Base-by-base conservation (phyloP, 2,113 vertebrate species). In the Vombatus ursinus region DNA sequence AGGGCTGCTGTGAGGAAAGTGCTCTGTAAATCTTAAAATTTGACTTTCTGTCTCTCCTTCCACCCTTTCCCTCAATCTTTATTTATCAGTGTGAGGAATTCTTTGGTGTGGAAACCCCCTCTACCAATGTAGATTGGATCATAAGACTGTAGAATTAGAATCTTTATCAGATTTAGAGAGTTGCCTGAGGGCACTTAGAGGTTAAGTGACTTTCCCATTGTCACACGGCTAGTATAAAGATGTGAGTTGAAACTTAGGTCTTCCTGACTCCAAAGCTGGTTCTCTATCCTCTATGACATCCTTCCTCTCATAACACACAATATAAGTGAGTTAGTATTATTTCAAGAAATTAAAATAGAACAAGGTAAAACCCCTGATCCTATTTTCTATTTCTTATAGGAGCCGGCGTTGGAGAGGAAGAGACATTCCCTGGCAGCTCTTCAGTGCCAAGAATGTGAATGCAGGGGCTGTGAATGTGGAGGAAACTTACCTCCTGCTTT, bases 241-340 rank as follows among this genome's bases (percentile, higher is more conserved):
- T n/a, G 37, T 7, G 5, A 84, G 16, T 44, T 22, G 37, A 84
- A 84, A 14, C 16, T 5, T 50, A 26, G 26, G 3, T n/a, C 37
- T 77, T 77, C 37, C 68, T 77, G 31, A 68, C 31, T 68, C 61
- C 61, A 68, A 68, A 68, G 31, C 12, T 37, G 4, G 25, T 57
- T 57, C 25, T 97, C 96, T 91, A 95, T 28, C 4, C 54, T 97
- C 96, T 91, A 95, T 49, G 52, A 54, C 91, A 94, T 28, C 12
- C 54, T 94, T 95, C 95, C 94, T 95, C 92, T 97, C 96, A 94
- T 92, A 96, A 95, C 92, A 97, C 92, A 96, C 90, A 90, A 93
- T 84, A 84, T 84, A 84, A 44, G 22, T 44, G 19, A 22, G 68
- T 44, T 44, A 44, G 19, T n/a, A n/a, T 77, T n/a, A 77, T 96